A percentile compares a stretch with the other conserved stretches of the same genome.
These are phyloP conservation scores for Coreoperca whiteheadi DNA, from an alignment of 2,113 vertebrate species.

Conservation along the genomic window DNA sequence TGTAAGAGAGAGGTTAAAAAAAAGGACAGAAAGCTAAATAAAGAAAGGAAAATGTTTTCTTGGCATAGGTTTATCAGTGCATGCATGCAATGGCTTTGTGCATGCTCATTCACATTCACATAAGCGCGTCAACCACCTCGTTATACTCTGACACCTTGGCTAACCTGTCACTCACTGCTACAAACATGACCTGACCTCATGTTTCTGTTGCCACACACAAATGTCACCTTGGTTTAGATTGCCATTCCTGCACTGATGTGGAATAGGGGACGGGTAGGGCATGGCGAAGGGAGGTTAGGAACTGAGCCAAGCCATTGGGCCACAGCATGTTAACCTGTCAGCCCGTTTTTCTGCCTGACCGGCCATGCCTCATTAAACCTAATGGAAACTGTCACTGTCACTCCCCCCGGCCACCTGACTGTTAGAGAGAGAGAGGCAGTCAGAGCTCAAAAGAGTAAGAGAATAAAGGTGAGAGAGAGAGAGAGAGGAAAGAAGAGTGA, in stretches of 20 bases:
- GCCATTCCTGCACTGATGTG: slow-evolving; percentile 53
- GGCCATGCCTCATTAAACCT: slow-evolving; percentile 80
- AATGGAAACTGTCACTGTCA: slow-evolving; percentile 80
- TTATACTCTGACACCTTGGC: slow-evolving; percentile 54
- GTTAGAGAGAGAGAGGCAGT: slow-evolving; percentile 34
- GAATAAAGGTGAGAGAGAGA: slow-evolving; percentile 35
- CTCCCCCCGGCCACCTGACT: slow-evolving; percentile 60
- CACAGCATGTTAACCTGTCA: slow-evolving; percentile 81
- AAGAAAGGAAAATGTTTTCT: background rate
- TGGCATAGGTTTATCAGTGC: background rate
- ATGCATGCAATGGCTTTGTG: background rate
- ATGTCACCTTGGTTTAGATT: slow-evolving; percentile 72
- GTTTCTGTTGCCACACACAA: slow-evolving; percentile 69
- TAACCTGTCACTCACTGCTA: slow-evolving; percentile 61
- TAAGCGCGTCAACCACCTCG: slow-evolving; percentile 36
- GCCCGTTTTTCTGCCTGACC: slow-evolving; percentile 76
- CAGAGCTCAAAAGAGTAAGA: slow-evolving; percentile 35
- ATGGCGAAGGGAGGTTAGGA: slow-evolving; percentile 56
- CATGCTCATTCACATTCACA: slow-evolving; percentile 27
- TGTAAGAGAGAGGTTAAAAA: background rate
- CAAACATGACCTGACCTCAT: slow-evolving; percentile 63
- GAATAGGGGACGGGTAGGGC: slow-evolving; percentile 16
- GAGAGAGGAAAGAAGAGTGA: slow-evolving; percentile 2
- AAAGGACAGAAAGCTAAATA: background rate
- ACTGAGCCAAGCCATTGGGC: slow-evolving; percentile 67